Base-by-base conservation (phyloP, 2,888 invertebrate genomes). In the Cerastis rubricosa region DNA sequence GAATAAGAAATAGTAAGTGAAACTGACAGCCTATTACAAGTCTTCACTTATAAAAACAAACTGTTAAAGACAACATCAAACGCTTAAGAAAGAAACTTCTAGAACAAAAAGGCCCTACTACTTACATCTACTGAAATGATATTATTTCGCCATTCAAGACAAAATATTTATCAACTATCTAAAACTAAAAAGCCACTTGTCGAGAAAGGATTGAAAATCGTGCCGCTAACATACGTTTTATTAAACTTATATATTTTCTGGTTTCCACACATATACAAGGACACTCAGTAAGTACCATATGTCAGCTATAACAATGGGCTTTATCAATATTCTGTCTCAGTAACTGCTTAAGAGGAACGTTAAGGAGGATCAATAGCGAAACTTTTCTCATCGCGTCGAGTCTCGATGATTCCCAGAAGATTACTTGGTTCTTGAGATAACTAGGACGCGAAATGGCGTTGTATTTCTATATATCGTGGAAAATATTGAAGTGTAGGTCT, bases 261-360 rank as follows among this genome's bases (percentile, higher is more conserved):
- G 14, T n/a, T 17, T 2, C 51, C 11, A 17, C 29, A 61, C 19
- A 29, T 4, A 49, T 6, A 40, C 14, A 9, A n/a, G 14, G 5
- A 59, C 70, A 78, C 35, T 40, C 19, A 2, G 17, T 4, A n/a
- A 1, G 12, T 8, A 45, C 17, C 65, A 51, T 78, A 51, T 64
- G 49, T 43, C 25, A 78, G 64, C 40, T 22, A 63, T n/a, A 73
- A 68, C 73, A 81, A 76, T 73, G 67, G 57, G 19, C 57, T 67
- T 74, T 76, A 86, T 84, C 76, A 86, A 84, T 84, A 86, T 83
- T 78, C 81, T 25, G 74, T 68, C 63, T 81, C 76, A 68, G 80
- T 80, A 80, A 83, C 75, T 71, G 70, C 72, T 82, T 83, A 80
- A 85, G 67, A 61, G 68, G 45, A 70, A 70, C 79, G 74, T 78